Percentiles rank a stretch among this genome's conserved stretches.
Conservation (phyloP, 1,140 invertebrate species). For the Cyphomyrmex costatus region DNA sequence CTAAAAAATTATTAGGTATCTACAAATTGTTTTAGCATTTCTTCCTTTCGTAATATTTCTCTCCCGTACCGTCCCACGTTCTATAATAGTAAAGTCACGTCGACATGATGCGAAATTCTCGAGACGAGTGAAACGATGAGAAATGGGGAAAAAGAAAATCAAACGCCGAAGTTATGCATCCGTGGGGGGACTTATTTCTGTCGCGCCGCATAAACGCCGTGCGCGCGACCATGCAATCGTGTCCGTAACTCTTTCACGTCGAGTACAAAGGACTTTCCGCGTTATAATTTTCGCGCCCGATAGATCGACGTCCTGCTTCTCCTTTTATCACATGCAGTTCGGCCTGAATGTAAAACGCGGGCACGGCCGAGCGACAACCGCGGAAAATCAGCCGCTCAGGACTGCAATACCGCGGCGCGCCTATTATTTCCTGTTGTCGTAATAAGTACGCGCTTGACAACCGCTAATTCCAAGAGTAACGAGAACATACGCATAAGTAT, state of each 20-base stretch:
- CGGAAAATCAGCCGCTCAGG: neutral
- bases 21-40: neutral
- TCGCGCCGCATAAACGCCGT: constrained; percentile 9
- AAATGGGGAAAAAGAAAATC: constrained; percentile 37
- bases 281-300: constrained; percentile 56
- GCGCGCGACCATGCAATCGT: constrained; percentile 65
- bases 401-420: constrained; percentile 71
- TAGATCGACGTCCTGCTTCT: constrained; percentile 50
- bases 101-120: neutral
- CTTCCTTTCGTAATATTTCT: neutral
- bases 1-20: neutral
- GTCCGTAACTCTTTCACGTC: constrained; percentile 49
- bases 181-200: constrained; percentile 48
- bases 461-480: constrained; percentile 42
- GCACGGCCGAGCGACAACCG: neutral
- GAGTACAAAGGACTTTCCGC: constrained; percentile 58
- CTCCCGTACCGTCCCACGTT: neutral
- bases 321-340: constrained; percentile 20
- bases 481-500: constrained; percentile 30
- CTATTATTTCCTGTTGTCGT: constrained; percentile 69
- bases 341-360: constrained; percentile 35
- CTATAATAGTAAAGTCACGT: constrained; percentile 28
- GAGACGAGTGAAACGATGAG: neutral
- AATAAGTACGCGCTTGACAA: constrained; percentile 70
- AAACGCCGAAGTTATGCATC: constrained; percentile 48